Conservation (phyloP, 37 sponge, comb jelly and placozoan species). For the Dysidea cf. avara region DNA sequence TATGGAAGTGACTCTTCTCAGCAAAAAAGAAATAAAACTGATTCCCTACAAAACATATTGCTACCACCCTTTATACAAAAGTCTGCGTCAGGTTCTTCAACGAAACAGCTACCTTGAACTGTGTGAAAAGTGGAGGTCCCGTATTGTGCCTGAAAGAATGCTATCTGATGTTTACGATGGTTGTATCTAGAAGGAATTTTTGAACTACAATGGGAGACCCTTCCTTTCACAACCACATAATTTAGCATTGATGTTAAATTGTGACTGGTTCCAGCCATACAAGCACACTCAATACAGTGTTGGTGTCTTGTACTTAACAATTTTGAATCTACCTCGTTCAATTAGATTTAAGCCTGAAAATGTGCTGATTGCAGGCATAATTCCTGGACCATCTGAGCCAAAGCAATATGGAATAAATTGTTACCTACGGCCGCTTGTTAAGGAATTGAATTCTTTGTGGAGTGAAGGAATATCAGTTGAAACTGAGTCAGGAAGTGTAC, state of each 20-base stretch:
- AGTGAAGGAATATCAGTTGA: too few species aligned
- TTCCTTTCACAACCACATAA: not conserved
- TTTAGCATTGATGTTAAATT: not conserved
- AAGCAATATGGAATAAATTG: too few species aligned
- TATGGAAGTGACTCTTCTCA: too few species aligned
- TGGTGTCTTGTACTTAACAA: slow-evolving; percentile 6
- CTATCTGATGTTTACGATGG: slow-evolving; percentile 35
- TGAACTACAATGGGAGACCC: not conserved
- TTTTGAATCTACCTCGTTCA: slow-evolving; percentile 24
- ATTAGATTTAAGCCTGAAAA: slow-evolving; percentile 22
- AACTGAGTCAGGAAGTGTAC: too few species aligned
- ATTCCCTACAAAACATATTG: not conserved
- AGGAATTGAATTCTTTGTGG: not conserved
- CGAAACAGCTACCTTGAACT: not conserved
- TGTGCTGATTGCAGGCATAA: slow-evolving; percentile 16
- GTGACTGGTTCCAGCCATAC: slow-evolving; percentile 37
- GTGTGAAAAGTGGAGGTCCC: not conserved
- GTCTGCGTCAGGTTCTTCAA: not conserved
- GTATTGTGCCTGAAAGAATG: not conserved
- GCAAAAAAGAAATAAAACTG: not conserved
- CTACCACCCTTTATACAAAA: not conserved
- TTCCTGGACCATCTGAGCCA: slow-evolving; percentile 40
- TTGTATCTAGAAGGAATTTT: slow-evolving; percentile 22
- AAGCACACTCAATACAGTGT: slow-evolving; percentile 2
- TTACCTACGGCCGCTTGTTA: not conserved